Evolutionary conservation across 2,797 vertebrate species (phyloP).

Genomic region (Sebastes alutus): DNA sequence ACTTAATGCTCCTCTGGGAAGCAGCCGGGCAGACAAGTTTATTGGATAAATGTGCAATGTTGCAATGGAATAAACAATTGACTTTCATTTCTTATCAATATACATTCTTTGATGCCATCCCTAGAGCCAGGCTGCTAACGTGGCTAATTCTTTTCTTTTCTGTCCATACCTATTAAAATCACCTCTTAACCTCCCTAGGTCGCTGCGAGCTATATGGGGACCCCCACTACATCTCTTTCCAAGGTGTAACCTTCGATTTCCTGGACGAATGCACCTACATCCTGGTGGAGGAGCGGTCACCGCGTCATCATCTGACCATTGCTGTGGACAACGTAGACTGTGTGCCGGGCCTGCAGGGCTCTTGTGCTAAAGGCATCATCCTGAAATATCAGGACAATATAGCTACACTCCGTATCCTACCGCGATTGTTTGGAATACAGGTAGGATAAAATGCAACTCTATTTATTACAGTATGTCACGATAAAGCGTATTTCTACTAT

Average conservation of each 20-base stretch:
- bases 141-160: background rate
- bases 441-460: conserved; percentile 32
- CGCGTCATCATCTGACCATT: conserved; percentile 65
- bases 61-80: no score
- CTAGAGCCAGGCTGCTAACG: background rate
- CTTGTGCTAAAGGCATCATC: conserved; percentile 74
- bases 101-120: no score
- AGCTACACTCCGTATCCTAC: conserved; percentile 56
- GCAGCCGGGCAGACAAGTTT: no score
- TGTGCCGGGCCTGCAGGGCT: background rate
- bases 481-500: background rate
- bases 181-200: conserved; percentile 52
- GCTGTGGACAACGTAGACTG: conserved; percentile 76
- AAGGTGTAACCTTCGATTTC: conserved; percentile 65
- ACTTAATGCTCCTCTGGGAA: no score
- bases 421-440: conserved; percentile 22
- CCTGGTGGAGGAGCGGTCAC: conserved; percentile 73
- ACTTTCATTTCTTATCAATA: no score
- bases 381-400: conserved; percentile 67
- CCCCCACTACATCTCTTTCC: conserved; percentile 81
- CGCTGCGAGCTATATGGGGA: conserved; percentile 79
- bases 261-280: conserved; percentile 72
- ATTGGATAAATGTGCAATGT: no score
- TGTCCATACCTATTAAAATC: background rate
- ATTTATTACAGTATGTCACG: no score